These are phyloP conservation scores for Micromys minutus DNA, from an alignment of 2,113 vertebrate species.

Conservation along the genomic window DNA sequence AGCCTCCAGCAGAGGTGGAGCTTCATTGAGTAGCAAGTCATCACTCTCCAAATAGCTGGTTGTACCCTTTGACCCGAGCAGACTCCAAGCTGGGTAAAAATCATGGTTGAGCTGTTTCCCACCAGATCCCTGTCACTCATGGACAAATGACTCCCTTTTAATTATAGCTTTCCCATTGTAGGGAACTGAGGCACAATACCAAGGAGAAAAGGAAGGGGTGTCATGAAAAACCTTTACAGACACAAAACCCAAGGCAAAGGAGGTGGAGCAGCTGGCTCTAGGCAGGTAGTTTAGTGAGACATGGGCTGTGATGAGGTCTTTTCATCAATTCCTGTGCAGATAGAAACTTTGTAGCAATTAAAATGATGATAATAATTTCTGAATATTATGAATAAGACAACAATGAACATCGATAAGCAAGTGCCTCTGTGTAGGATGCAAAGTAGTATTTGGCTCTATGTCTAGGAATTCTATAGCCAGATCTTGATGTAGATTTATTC, in stretches of 20 bases:
- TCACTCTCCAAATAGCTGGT: no score
- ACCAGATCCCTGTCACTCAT: accelerated
- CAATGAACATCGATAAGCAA: background rate
- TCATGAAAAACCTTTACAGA: background rate
- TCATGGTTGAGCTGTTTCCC: background rate
- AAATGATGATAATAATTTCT: background rate
- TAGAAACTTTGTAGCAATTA: background rate
- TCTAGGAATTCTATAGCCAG: background rate
- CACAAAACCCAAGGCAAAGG: background rate
- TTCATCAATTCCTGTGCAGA: background rate
- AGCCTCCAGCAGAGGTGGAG: background rate
- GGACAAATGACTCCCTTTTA: background rate
- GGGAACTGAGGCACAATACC: background rate
- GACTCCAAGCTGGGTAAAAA: background rate
- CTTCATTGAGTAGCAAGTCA: background rate
- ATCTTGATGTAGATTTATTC: background rate
- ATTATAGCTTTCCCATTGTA: background rate
- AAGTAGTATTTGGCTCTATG: background rate
- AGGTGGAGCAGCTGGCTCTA: background rate
- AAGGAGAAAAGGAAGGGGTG: background rate
- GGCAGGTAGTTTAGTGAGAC: background rate
- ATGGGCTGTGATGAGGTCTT: accelerated
- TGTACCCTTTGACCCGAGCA: background rate
- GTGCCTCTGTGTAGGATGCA: background rate
- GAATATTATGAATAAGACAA: background rate